A percentile compares a stretch with the other conserved stretches of the same genome.
These are phyloP conservation scores for Hapalemur alaotrensis DNA, from an alignment of 2,797 vertebrate genomes.

Conservation along the genomic window DNA sequence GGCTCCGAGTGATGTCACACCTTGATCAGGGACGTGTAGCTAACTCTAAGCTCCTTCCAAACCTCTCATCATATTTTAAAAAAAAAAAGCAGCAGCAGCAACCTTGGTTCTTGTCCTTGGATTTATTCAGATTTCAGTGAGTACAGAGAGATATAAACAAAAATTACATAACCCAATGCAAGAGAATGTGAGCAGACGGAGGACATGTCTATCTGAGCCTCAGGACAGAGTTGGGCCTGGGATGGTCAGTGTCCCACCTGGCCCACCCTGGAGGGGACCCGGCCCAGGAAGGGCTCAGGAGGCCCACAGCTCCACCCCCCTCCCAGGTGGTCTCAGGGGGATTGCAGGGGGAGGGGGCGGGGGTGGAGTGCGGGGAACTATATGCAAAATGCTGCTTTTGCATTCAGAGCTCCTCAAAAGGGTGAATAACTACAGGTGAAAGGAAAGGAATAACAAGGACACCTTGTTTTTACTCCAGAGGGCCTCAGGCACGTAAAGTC, in stretches of 20 bases:
- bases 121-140: neutral
- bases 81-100: neutral
- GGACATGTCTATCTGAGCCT: neutral
- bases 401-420: neutral
- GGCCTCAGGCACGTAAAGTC: too few species aligned
- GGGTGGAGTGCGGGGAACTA: too few species aligned
- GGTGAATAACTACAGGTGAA: neutral
- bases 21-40: neutral
- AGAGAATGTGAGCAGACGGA: neutral
- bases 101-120: neutral
- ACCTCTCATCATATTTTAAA: neutral
- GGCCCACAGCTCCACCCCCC: neutral
- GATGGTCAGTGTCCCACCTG: rapidly evolving
- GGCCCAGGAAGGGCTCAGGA: too few species aligned
- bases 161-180: too few species aligned
- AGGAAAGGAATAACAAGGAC: neutral
- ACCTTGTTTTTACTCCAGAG: neutral
- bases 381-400: neutral
- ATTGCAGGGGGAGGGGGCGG: too few species aligned
- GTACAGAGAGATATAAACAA: neutral
- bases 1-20: neutral
- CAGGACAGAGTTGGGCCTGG: neutral
- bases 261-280: neutral
- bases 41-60: neutral
- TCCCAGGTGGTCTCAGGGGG: neutral